Evolutionary conservation across 1,140 invertebrate species (phyloP).

Genomic region (Procambarus virginalis): DNA sequence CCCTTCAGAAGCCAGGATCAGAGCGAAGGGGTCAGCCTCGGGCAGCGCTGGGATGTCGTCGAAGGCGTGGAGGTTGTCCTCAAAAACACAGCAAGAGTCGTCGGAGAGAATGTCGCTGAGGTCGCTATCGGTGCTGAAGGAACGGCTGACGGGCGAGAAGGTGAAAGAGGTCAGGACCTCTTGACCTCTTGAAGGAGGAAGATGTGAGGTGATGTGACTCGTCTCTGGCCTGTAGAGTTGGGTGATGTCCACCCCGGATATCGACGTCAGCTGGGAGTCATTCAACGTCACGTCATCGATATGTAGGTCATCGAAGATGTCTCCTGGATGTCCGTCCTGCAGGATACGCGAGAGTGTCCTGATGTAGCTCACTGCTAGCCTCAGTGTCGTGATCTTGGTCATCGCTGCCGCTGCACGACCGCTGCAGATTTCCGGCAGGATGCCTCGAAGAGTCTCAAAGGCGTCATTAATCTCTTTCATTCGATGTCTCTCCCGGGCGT

Average conservation of each 20-base stretch:
- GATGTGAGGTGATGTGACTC: not conserved
- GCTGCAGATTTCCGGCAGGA: conserved; percentile 40
- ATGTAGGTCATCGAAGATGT: conserved; percentile 25
- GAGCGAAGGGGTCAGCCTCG: conserved; percentile 48
- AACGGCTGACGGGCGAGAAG: conserved; percentile 20
- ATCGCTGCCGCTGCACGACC: conserved; percentile 20
- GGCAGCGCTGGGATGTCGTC: conserved; percentile 50
- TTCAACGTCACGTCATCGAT: not conserved
- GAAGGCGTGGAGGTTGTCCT: conserved; percentile 48
- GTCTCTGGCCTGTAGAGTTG: not conserved
- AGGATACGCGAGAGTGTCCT: conserved; percentile 44
- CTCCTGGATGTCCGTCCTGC: conserved; percentile 37
- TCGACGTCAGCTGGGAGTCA: not conserved
- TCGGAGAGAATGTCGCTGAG: conserved; percentile 52
- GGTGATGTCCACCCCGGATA: too few relatives aligned
- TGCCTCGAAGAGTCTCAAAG: conserved; percentile 77
- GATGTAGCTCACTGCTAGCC: conserved; percentile 60
- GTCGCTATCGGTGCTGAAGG: conserved; percentile 42
- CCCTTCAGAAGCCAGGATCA: conserved; percentile 35
- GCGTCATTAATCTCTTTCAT: conserved; percentile 92
- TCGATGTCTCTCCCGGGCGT: conserved; percentile 86
- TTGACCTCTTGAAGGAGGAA: not conserved
- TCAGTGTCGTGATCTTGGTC: conserved; percentile 60
- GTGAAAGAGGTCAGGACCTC: not conserved
- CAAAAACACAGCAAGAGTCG: conserved; percentile 56